Base-by-base conservation (phyloP, 2,888 invertebrate species). In the Lordiphosa andalusiaca region DNA sequence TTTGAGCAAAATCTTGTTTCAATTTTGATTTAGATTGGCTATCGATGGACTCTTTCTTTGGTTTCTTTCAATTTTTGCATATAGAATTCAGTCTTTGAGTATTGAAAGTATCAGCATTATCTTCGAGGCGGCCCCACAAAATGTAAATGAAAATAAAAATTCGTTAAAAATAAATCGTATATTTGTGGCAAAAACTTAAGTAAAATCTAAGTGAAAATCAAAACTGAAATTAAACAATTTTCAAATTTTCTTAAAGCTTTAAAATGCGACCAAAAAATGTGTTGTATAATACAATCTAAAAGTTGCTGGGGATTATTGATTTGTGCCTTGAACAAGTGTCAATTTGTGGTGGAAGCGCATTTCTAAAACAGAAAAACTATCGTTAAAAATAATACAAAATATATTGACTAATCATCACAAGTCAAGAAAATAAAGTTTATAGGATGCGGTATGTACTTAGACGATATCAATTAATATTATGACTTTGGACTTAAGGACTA, bases 241-340 rank as follows among this genome's bases (percentile, higher is more conserved):
- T 68, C 57, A 65, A 44, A 33, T 58, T 56, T 47, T 60, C 57
- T 74, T 80, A 84, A 84, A 77, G 76, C 71, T 69, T 69, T 41
- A 68, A 30, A 72, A 68, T 69, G 72, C 69, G 62, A 69, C 47
- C 53, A 65, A 68, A 53, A 37, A 52, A 52, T 60, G 61, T 63
- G 46, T 84, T 81, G 80, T 84, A 81, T 81, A 71, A 81, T 81
- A 81, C 80, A 81, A 73, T 84, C 66, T 60, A 38, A 71, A 67
- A 60, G 46, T 59, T 54, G 46, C 47, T 83, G 72, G 74, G 82
- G 78, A 51, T 55, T 42, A 35, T 48, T 48, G 47, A 39, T 53
- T 50, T 56, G 54, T 59, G 59, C 47, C 44, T 63, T 64, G 62
- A 63, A 44, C 44, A 44, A 10, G 9, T 30, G 30, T 30, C 33